Base-by-base conservation (phyloP, 2,888 invertebrate genomes). In the Philopedon plagiatum region DNA sequence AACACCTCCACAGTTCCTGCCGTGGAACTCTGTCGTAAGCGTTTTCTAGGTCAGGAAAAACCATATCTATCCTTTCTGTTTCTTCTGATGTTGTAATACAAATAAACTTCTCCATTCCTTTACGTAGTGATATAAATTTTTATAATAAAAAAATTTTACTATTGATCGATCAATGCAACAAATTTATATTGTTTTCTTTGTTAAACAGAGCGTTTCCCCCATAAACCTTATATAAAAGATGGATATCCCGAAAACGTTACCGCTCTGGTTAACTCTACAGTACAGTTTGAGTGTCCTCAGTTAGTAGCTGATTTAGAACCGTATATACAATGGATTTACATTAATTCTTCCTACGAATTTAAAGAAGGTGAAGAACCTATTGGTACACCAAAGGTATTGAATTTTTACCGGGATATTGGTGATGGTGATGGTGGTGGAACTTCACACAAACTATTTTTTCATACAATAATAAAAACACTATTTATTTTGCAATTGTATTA, bases 221-320 rank as follows among this genome's bases (percentile, higher is more conserved):
- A 94, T 80, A 91, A 91, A 83, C 97, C 97, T 39, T 93, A 95
- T 83, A 93, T 96, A 83, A 91, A 90, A 85, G 92, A 92, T 82
- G 92, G 91, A 74, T 92, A 90, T 85, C 95, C 95, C 29, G 90
- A 91, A 82, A 97, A 97, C 86, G 86, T 90, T 81, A 97, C 97
- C 1, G 93, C 90, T 18, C 78, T 91, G 75, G 87, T 92, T 60
- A 93, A 95, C 81, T 89, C 90, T 58, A 92, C 90, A 18, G 93
- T 90, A 32, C 87, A 83, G 29, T 90, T 97, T 79, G 89, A 91
- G 77, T 97, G 97, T 86, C 90, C 91, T n/a, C 90, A 93, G 51
- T 87, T 94, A 65, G 83, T 89, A 29, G 94, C 94, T 37, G 96
- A 97, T 82, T 87, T 95, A 76, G 94, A 94, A 82, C 94, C 96